These are phyloP conservation scores for Hemichromis elongatus DNA, from an alignment of 2,113 vertebrate species.

Conservation along the genomic window DNA sequence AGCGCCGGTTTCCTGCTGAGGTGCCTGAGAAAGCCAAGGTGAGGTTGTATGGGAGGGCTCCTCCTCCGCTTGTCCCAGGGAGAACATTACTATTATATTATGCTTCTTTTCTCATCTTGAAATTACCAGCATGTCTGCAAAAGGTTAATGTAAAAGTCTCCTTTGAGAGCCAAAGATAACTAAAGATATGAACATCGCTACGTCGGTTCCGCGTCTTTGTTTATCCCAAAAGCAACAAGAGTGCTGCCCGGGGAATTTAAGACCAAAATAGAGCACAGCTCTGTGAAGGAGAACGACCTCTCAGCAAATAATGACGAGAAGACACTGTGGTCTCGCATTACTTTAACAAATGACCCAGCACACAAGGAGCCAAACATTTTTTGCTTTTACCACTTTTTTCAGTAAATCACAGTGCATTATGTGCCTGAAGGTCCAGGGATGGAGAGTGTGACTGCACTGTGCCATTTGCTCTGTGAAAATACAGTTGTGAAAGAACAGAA, in stretches of 20 bases:
- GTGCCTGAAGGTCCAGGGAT: not conserved
- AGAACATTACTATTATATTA: constrained; percentile 38
- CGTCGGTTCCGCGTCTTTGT: constrained; percentile 14
- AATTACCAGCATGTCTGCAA: constrained; percentile 10
- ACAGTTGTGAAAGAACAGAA: constrained; percentile 60
- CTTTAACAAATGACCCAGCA: constrained; percentile 19
- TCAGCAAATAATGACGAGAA: constrained; percentile 24
- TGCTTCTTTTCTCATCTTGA: constrained; percentile 10
- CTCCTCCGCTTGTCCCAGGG: constrained; percentile 35
- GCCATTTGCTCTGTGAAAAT: constrained; percentile 42
- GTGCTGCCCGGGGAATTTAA: constrained; percentile 52
- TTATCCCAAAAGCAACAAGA: constrained; percentile 52
- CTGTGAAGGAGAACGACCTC: constrained; percentile 24
- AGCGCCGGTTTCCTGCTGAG: constrained; percentile 44
- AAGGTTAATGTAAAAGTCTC: constrained; percentile 30
- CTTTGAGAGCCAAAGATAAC: constrained; percentile 31
- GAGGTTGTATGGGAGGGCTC: constrained; percentile 47
- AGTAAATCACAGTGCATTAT: not conserved
- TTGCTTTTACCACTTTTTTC: not conserved
- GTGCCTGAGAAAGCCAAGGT: constrained; percentile 53
- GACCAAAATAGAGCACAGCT: constrained; percentile 54
- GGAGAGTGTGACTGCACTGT: constrained; percentile 22
- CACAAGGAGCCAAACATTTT: not conserved
- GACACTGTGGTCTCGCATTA: constrained; percentile 20
- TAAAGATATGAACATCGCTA: constrained; percentile 24